phyloP scores from a whole-genome alignment of 2,888 invertebrate species.

The Dryocosmus kuriphilus region DNA sequence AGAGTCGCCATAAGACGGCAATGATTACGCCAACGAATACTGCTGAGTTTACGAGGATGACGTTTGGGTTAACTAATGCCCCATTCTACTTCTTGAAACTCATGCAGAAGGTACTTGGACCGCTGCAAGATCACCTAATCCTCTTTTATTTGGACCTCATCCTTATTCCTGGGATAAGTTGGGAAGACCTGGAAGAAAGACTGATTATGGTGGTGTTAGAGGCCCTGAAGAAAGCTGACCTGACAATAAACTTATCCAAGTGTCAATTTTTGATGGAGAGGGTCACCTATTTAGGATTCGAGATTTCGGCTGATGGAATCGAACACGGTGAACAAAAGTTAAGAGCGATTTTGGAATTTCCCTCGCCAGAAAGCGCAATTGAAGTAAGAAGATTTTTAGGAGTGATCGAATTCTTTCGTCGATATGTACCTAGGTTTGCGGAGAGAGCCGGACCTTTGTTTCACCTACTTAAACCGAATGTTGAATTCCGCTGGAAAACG shows the following conservation, averaged over 20 bases:
- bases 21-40: background rate
- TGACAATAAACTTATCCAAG: slow-evolving; percentile 23
- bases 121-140: slow-evolving; percentile 51
- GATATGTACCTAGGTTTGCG: too few species aligned
- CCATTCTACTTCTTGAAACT: slow-evolving; percentile 22
- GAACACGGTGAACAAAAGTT: too few species aligned
- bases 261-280: too few species aligned
- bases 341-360: too few species aligned
- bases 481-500: too few species aligned
- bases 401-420: too few species aligned
- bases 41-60: slow-evolving; percentile 26
- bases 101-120: background rate
- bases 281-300: too few species aligned
- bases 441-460: too few species aligned
- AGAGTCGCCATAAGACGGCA: background rate
- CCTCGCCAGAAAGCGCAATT: too few species aligned
- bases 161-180: slow-evolving; percentile 57
- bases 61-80: slow-evolving; percentile 55
- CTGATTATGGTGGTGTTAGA: slow-evolving; percentile 55
- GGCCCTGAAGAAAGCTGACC: slow-evolving; percentile 53
- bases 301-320: too few species aligned
- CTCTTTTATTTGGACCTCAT: slow-evolving; percentile 66
- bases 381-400: too few species aligned
- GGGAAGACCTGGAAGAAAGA: slow-evolving; percentile 55
- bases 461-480: too few species aligned